Evolutionary conservation across 2,888 invertebrate species (phyloP).

Genomic region (Ptychoptera contaminata): DNA sequence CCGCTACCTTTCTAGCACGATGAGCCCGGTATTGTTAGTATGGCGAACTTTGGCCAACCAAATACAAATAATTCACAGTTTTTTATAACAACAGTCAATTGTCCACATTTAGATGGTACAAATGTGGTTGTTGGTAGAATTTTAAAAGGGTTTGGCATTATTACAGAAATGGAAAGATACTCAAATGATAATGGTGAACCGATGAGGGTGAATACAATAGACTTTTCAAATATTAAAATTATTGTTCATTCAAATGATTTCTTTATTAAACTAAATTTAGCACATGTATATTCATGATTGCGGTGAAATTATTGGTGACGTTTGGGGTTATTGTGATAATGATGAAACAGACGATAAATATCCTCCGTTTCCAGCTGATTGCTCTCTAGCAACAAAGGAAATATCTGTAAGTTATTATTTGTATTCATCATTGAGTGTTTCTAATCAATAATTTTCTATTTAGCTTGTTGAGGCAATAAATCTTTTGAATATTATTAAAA

Average conservation of each 20-base stretch:
- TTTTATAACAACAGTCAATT: constrained; percentile 66
- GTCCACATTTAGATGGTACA: constrained; percentile 59
- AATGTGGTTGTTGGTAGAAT: constrained; percentile 75
- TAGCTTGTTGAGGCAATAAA: constrained; percentile 32
- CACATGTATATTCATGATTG: constrained; percentile 53
- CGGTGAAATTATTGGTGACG: constrained; percentile 47
- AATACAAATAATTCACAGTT: constrained; percentile 92
- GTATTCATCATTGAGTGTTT: background rate
- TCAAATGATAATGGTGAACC: constrained; percentile 42
- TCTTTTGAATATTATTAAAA: constrained; percentile 45
- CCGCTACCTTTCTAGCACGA: constrained; percentile 33
- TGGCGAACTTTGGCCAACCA: constrained; percentile 61
- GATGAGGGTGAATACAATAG: constrained; percentile 33
- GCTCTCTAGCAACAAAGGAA: constrained; percentile 14
- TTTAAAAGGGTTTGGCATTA: constrained; percentile 54
- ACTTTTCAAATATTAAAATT: constrained; percentile 10
- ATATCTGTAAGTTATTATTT: background rate
- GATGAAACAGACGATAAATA: constrained; percentile 56
- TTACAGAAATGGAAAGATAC: constrained; percentile 51
- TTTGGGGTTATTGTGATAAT: constrained; percentile 49
- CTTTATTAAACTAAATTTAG: constrained; percentile 25
- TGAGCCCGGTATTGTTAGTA: constrained; percentile 48
- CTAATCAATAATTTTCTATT: constrained; percentile 9
- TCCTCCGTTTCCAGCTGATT: constrained; percentile 67
- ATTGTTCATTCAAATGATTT: constrained; percentile 14